phyloP scores from a whole-genome alignment of 2,797 vertebrate genomes.

The Pitangus sulphuratus region DNA sequence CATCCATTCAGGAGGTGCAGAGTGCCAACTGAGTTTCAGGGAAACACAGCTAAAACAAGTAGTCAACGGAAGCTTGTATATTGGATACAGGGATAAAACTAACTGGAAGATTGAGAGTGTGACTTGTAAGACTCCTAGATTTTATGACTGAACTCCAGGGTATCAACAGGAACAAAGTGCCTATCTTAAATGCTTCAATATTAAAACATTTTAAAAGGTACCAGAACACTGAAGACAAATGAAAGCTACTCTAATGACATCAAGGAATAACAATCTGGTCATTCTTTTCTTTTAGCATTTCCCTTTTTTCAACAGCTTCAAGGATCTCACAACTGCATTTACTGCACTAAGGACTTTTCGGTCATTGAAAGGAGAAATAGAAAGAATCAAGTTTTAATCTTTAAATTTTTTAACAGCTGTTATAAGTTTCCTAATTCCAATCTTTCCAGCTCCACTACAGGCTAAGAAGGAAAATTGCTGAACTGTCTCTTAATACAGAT shows the following conservation, averaged over 20 bases:
- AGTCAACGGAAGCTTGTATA: background rate
- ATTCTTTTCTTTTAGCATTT: background rate
- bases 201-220: background rate
- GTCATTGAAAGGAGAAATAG: background rate
- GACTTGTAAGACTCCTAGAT: background rate
- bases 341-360: background rate
- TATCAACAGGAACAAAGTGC: background rate
- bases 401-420: background rate
- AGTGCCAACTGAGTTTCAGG: background rate
- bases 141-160: background rate
- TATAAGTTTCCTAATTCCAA: background rate
- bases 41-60: background rate
- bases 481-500: background rate
- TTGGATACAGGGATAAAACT: background rate
- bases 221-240: background rate
- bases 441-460: background rate
- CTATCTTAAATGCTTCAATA: background rate
- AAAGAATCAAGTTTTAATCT: background rate
- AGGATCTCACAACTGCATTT: background rate
- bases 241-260: background rate
- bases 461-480: background rate
- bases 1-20: background rate
- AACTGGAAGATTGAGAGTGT: background rate
- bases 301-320: background rate
- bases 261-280: background rate